Evolutionary conservation across 2,888 invertebrate genomes (phyloP).

Genomic region (Zygothrica quintamaculata): DNA sequence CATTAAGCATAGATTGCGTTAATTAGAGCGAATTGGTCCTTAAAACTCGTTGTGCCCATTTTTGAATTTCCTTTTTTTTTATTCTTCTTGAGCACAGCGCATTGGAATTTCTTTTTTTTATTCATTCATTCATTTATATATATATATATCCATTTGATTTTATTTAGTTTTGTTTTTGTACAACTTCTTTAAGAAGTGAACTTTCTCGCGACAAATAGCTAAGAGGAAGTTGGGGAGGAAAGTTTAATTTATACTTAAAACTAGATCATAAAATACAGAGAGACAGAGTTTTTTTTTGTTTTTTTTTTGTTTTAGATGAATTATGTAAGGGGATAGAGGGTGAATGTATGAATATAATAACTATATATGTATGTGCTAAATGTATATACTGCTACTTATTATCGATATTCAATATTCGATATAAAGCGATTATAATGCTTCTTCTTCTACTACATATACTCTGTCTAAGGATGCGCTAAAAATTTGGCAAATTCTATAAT

Average conservation of each 20-base stretch:
- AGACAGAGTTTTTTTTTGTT: constrained; percentile 51
- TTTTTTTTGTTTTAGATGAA: constrained; percentile 33
- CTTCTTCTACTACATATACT: constrained; percentile 20
- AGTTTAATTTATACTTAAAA: constrained; percentile 38
- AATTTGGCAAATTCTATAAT: constrained; percentile 75
- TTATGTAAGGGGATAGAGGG: constrained; percentile 20
- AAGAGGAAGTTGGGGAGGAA: constrained; percentile 14
- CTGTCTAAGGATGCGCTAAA: constrained; percentile 55
- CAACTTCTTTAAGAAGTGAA: constrained; percentile 66
- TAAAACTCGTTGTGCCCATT: constrained; percentile 71
- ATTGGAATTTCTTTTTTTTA: constrained; percentile 61
- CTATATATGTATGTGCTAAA: constrained; percentile 11
- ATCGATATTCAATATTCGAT: constrained; percentile 55
- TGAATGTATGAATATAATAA: background rate
- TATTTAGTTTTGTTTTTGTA: constrained; percentile 15
- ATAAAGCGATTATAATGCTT: constrained; percentile 37
- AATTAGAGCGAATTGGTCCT: constrained; percentile 80
- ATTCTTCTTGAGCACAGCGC: constrained; percentile 56
- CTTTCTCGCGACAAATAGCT: constrained; percentile 31
- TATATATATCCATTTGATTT: background rate
- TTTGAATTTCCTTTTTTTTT: too few species aligned
- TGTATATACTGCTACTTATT: constrained; percentile 31
- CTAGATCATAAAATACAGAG: constrained; percentile 56
- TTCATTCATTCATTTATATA: constrained; percentile 24
- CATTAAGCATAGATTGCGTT: constrained; percentile 76